Conservation (phyloP, 2,797 vertebrate genomes). For the Kryptolebias ocellatus region DNA sequence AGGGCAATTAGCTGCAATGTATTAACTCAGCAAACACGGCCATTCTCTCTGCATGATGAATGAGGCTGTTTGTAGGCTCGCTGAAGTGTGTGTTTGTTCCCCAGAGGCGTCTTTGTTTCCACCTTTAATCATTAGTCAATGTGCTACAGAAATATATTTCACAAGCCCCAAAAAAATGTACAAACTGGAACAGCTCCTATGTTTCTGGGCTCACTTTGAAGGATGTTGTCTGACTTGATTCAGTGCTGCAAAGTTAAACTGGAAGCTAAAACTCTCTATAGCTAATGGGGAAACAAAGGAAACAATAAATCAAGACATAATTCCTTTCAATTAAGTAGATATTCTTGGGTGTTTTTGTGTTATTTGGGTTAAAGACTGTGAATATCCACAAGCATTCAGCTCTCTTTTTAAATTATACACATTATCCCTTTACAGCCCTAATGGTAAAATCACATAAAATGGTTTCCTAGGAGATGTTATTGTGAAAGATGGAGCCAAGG, state of each 20-base stretch:
- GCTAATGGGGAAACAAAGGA: constrained; percentile 22
- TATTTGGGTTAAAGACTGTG: constrained; percentile 62
- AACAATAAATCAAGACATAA: constrained; percentile 59
- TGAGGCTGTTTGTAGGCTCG: constrained; percentile 78
- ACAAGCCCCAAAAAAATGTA: constrained; percentile 50
- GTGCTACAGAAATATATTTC: constrained; percentile 77
- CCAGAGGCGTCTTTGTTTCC: constrained; percentile 78
- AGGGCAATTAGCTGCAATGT: constrained; percentile 83
- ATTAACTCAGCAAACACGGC: constrained; percentile 82
- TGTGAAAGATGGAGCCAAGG: constrained; percentile 69
- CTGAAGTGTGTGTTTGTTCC: constrained; percentile 79
- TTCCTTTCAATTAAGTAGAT: constrained; percentile 64
- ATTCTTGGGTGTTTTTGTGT: constrained; percentile 48
- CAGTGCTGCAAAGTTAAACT: constrained; percentile 33
- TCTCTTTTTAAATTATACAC: constrained; percentile 70
- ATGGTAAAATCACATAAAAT: constrained; percentile 73
- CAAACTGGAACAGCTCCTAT: constrained; percentile 61
- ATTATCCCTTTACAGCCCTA: constrained; percentile 69
- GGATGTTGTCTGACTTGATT: constrained; percentile 56
- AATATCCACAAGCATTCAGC: constrained; percentile 61
- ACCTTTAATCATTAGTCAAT: constrained; percentile 81
- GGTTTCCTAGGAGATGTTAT: constrained; percentile 79
- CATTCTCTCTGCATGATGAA: constrained; percentile 79
- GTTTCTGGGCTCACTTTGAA: constrained; percentile 43
- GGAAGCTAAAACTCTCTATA: constrained; percentile 40